Evolutionary conservation across 2,113 vertebrate species (phyloP), one percentile per base, ranked within the genome.

Genomic region (Romanogobio albipinnatus): DNA sequence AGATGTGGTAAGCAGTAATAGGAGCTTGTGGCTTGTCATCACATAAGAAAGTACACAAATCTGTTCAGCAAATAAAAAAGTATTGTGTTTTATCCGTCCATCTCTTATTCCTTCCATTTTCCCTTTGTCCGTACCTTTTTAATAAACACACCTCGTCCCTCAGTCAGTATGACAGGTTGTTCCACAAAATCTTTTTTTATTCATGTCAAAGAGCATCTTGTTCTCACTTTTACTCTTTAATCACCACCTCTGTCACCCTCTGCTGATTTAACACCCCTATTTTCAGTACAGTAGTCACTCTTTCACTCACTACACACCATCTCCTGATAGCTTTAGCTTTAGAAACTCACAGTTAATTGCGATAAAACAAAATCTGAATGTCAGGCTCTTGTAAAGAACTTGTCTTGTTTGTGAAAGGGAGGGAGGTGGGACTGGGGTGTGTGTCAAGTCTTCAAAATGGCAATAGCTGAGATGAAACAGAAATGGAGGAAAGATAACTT

Each of bases 201-300:
- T 77, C 36, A 43, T 39, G 5, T 59, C 1, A 24, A 45, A 24
- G 51, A 61, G 36, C 49, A 58, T 58, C 9, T 53, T 71, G 15
- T 62, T n/a, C 53, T 22, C 56, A 47, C 56, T 49, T 73, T 75
- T 76, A 74, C 80, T 61, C 24, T 45, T 66, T 86, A 83, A 86
- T 78, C 82, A 76, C 11, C 85, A 39, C 24, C 53, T 43, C 51
- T 86, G 85, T 86, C 80, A 86, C 26, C 70, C 62, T 59, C 13
- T 43, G 24, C 43, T 45, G 19, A 33, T 76, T 14, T 71, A 56
- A 76, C 24, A 11, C 19, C 39, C 62, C 24, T 26, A 36, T 68
- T 58, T 9, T 14, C 6, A 45, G 53, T 59, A 45, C 5, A 45
- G 43, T 61, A n/a, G 33, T 71, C 53, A 61, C 26, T 17, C 47